Conservation (phyloP, 1,140 invertebrate genomes). For the Philopotamus ludificatus region DNA sequence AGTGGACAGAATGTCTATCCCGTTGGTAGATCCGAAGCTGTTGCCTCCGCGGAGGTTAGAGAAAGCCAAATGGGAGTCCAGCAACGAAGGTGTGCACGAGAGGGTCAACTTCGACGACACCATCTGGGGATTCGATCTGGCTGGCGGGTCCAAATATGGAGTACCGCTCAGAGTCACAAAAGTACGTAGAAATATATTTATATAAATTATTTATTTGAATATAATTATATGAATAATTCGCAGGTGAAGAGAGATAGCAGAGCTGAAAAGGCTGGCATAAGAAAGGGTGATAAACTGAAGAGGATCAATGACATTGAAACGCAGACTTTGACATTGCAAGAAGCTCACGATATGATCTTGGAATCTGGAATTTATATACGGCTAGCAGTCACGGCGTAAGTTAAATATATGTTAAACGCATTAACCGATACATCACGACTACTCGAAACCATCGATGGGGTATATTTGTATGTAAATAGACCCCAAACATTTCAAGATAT, state of each 20-base stretch:
- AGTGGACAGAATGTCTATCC: conserved; percentile 4
- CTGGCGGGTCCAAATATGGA: conserved; percentile 47
- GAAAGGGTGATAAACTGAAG: conserved; percentile 78
- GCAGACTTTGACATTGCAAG: conserved; percentile 71
- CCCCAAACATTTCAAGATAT: too few relatives aligned
- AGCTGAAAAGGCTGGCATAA: conserved; percentile 80
- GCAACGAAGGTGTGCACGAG: conserved; percentile 49
- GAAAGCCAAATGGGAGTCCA: conserved; percentile 47
- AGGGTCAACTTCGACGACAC: conserved; percentile 49
- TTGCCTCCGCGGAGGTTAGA: conserved; percentile 28
- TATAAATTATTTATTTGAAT: background rate
- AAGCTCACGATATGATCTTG: conserved; percentile 77
- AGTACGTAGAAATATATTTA: conserved; percentile 41
- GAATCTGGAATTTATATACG: conserved; percentile 47
- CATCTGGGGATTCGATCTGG: conserved; percentile 50
- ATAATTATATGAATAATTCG: conserved; percentile 10
- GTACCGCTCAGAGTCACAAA: conserved; percentile 46
- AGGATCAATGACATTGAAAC: conserved; percentile 75
- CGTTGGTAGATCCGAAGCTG: conserved; percentile 29
- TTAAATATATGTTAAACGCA: conserved; percentile 23
- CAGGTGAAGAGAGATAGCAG: conserved; percentile 79
- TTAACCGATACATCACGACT: conserved; percentile 1
- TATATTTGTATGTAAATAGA: too few relatives aligned
- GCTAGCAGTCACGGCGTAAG: conserved; percentile 47
- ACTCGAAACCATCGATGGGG: too few relatives aligned